Percentiles rank a stretch among this genome's conserved stretches.
These are phyloP conservation scores for Anniella stebbinsi DNA, from an alignment of 2,797 vertebrate genomes.

Conservation along the genomic window DNA sequence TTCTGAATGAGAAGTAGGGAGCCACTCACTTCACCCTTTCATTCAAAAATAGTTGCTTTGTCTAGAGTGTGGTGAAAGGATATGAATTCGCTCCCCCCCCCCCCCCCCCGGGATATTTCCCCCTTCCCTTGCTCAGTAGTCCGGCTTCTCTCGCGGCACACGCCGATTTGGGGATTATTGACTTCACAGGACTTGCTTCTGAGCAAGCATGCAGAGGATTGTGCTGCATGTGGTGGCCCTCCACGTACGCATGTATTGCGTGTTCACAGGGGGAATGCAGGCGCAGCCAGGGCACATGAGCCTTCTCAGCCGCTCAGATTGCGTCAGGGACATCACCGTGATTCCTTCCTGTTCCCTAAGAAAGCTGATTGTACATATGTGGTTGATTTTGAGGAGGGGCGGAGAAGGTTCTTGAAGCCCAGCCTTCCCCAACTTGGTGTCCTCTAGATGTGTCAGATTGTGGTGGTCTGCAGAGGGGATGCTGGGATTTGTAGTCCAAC, in stretches of 20 bases:
- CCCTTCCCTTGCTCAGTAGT: neutral
- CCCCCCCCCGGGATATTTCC: neutral
- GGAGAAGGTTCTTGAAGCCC: neutral
- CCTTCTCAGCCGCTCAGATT: neutral
- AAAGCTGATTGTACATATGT: no score
- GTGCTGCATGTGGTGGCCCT: neutral
- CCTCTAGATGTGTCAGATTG: no score
- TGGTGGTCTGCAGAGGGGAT: no score
- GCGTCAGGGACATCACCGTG: neutral
- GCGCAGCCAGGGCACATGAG: neutral
- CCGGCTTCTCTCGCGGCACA: neutral
- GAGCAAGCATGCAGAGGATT: neutral
- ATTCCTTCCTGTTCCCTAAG: no score
- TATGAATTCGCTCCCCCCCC: fast-evolving
- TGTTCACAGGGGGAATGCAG: no score
- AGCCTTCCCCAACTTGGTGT: no score
- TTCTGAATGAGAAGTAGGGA: neutral
- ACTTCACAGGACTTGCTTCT: neutral
- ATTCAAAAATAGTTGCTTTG: neutral
- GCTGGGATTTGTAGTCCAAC: no score
- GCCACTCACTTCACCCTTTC: no score
- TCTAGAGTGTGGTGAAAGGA: no score
- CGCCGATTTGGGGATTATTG: neutral
- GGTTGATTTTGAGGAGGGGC: no score
- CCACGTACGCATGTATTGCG: neutral